Conservation (phyloP, 2,888 invertebrate genomes). For the Brachynemurus nebulosus region DNA sequence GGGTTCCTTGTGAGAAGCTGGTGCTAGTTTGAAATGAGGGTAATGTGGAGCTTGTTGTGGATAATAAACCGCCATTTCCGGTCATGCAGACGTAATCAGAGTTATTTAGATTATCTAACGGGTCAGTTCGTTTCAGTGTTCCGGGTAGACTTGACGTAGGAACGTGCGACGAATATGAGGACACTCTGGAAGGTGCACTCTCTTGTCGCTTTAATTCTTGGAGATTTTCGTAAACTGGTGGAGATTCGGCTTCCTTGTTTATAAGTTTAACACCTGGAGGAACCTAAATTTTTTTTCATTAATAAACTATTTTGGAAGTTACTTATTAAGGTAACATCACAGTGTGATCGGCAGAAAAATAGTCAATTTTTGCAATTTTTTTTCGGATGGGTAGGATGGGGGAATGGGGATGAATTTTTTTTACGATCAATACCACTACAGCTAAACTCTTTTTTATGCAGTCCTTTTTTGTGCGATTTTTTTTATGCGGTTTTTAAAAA, state of each 20-base stretch:
- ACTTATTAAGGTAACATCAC: too few species aligned
- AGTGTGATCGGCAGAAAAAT: too few species aligned
- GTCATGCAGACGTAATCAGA: constrained; percentile 78
- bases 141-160: constrained; percentile 22
- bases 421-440: too few species aligned
- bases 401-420: too few species aligned
- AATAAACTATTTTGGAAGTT: not conserved
- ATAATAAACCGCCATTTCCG: constrained; percentile 41
- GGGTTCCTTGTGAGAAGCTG: constrained; percentile 29
- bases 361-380: too few species aligned
- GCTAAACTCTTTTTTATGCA: too few species aligned
- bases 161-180: constrained; percentile 21
- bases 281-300: constrained; percentile 28
- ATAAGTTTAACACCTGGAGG: constrained; percentile 39
- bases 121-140: constrained; percentile 12
- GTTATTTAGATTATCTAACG: constrained; percentile 46
- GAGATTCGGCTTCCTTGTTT: constrained; percentile 26
- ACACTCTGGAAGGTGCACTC: constrained; percentile 29
- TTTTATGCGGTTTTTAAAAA: too few species aligned
- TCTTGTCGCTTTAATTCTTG: constrained; percentile 29
- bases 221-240: constrained; percentile 38
- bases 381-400: too few species aligned
- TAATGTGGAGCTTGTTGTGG: constrained; percentile 30
- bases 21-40: constrained; percentile 29
- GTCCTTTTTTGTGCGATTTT: too few species aligned